Evolutionary conservation across 1,140 invertebrate species (phyloP).

Genomic region (Diorhabda elongata): DNA sequence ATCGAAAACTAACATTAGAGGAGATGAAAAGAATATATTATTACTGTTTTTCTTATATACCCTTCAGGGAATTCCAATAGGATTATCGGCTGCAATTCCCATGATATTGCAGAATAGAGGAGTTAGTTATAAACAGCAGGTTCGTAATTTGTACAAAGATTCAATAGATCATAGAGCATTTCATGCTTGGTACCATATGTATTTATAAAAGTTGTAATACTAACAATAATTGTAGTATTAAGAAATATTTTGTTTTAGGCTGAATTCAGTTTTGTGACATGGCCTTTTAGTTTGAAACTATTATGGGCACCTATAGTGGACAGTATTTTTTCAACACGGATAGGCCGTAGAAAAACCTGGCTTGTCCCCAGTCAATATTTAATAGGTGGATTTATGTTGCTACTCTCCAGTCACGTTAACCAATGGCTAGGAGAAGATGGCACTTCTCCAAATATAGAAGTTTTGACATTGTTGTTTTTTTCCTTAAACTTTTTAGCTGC

Average conservation of each 20-base stretch:
- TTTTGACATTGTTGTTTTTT: slow-evolving; percentile 86
- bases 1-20: slow-evolving; percentile 41
- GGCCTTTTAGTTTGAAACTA: slow-evolving; percentile 97
- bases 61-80: slow-evolving; percentile 94
- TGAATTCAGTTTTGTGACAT: slow-evolving; percentile 96
- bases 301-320: slow-evolving; percentile 98
- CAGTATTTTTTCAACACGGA: slow-evolving; percentile 73
- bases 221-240: not conserved
- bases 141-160: slow-evolving; percentile 36
- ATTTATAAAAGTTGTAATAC: not conserved
- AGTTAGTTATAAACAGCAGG: slow-evolving; percentile 82
- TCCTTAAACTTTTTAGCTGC: slow-evolving; percentile 93
- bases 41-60: slow-evolving; percentile 89
- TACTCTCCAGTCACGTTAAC: slow-evolving; percentile 72
- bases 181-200: not conserved
- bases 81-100: slow-evolving; percentile 87
- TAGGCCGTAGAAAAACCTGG: slow-evolving; percentile 97
- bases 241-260: slow-evolving; percentile 63
- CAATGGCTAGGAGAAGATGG: slow-evolving; percentile 67
- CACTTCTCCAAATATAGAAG: slow-evolving; percentile 68
- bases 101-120: slow-evolving; percentile 91
- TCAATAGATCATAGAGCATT: not conserved
- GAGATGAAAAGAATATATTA: slow-evolving; percentile 73
- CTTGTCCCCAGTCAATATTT: slow-evolving; percentile 88
- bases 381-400: slow-evolving; percentile 79